phyloP scores from a whole-genome alignment of 2,888 invertebrate genomes.

The Clusia tigrina region DNA sequence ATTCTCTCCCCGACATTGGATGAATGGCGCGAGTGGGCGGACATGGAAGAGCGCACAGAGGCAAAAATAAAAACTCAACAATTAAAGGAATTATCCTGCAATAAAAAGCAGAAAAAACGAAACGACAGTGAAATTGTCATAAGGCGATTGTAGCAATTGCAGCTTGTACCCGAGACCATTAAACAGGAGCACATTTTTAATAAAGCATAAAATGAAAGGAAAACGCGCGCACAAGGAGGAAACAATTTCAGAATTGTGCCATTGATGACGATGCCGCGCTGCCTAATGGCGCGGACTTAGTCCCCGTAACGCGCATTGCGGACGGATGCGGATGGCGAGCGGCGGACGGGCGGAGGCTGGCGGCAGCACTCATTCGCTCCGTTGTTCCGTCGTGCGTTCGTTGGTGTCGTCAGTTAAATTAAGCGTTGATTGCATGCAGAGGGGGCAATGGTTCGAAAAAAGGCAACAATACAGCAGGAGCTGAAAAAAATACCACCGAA shows the following conservation, averaged over 20 bases:
- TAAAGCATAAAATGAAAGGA: constrained; percentile 47
- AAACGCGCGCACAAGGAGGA: not conserved
- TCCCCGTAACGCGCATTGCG: constrained; percentile 51
- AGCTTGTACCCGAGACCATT: constrained; percentile 46
- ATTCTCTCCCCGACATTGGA: not conserved
- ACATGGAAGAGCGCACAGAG: not conserved
- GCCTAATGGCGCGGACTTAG: constrained; percentile 56
- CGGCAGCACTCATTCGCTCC: too few species aligned
- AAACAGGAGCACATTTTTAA: constrained; percentile 53
- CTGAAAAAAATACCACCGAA: not conserved
- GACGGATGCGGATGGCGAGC: too few species aligned
- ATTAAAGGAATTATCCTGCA: constrained; percentile 54
- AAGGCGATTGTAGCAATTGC: constrained; percentile 56
- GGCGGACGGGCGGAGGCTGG: not conserved
- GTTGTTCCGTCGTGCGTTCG: too few species aligned
- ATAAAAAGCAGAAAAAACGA: constrained; percentile 47
- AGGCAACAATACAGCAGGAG: not conserved
- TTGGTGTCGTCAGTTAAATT: constrained; percentile 50
- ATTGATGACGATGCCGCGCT: constrained; percentile 44
- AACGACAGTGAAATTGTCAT: constrained; percentile 43
- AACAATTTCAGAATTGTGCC: constrained; percentile 29
- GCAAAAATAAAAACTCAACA: constrained; percentile 41
- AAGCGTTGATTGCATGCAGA: constrained; percentile 47
- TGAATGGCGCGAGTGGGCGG: not conserved
- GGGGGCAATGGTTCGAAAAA: not conserved